These are phyloP conservation scores for Rutpela maculata DNA, from an alignment of 2,888 invertebrate species.

Conservation along the genomic window DNA sequence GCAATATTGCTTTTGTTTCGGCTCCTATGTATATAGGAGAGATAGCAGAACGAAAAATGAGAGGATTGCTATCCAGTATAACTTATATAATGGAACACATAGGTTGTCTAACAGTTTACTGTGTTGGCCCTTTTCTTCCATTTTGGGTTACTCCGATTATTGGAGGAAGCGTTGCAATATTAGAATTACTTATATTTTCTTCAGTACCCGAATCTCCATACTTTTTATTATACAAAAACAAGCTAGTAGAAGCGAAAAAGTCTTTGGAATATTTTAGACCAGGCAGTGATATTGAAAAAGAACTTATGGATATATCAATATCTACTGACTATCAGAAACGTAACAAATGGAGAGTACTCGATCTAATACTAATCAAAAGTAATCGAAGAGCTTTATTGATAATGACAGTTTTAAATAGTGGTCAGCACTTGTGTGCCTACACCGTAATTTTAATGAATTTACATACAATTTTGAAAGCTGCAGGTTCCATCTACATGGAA, in stretches of 20 bases:
- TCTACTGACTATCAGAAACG: constrained; percentile 69
- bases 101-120: constrained; percentile 68
- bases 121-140: constrained; percentile 67
- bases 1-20: constrained; percentile 70
- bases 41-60: constrained; percentile 70
- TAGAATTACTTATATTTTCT: constrained; percentile 67
- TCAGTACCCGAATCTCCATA: constrained; percentile 72
- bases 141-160: constrained; percentile 68
- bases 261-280: constrained; percentile 65
- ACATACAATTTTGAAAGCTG: constrained; percentile 69
- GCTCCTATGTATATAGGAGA: constrained; percentile 72
- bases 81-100: constrained; percentile 71
- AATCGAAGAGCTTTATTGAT: constrained; percentile 71
- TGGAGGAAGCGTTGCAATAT: constrained; percentile 63
- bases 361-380: constrained; percentile 68
- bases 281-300: constrained; percentile 66
- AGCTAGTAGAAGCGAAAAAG: constrained; percentile 64
- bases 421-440: constrained; percentile 72
- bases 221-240: constrained; percentile 66
- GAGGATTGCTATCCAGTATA: constrained; percentile 69
- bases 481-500: constrained; percentile 66
- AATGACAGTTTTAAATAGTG: constrained; percentile 71
- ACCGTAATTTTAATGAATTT: constrained; percentile 73
- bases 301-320: constrained; percentile 68
- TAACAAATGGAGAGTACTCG: constrained; percentile 68